These are phyloP conservation scores for Papilio glaucus DNA, from an alignment of 1,140 invertebrate species.

Conservation along the genomic window DNA sequence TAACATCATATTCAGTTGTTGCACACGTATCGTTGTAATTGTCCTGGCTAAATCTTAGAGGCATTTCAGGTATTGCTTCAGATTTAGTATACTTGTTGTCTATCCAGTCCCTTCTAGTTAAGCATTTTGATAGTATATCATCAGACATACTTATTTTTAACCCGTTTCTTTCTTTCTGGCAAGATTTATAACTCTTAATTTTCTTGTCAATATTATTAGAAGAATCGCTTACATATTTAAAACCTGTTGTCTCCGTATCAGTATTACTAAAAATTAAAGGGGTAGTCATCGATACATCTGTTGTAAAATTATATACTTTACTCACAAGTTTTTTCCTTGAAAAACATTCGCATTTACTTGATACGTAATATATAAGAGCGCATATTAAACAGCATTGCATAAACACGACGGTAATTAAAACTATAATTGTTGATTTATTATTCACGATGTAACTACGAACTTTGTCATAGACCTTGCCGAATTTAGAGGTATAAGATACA, in stretches of 20 bases:
- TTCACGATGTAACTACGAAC: conserved; percentile 42
- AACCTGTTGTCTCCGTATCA: conserved; percentile 65
- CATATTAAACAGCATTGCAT: conserved; percentile 65
- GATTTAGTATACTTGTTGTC: conserved; percentile 49
- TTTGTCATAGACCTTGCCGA: background rate
- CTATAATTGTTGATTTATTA: conserved; percentile 51
- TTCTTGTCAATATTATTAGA: conserved; percentile 63
- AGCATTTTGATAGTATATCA: conserved; percentile 73
- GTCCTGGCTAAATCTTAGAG: background rate
- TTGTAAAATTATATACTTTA: conserved; percentile 63
- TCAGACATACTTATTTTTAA: conserved; percentile 66
- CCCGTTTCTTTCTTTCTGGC: conserved; percentile 58
- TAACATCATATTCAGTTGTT: conserved; percentile 34
- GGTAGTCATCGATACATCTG: conserved; percentile 69
- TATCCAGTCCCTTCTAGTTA: conserved; percentile 70
- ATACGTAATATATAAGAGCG: conserved; percentile 58
- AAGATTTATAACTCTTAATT: conserved; percentile 70
- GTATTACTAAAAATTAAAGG: conserved; percentile 70
- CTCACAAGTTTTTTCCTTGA: conserved; percentile 58
- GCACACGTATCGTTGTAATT: conserved; percentile 27
- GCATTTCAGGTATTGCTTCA: conserved; percentile 50
- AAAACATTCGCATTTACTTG: conserved; percentile 53
- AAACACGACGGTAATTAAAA: conserved; percentile 52
- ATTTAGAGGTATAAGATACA: background rate
- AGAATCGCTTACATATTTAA: conserved; percentile 61